Base-by-base conservation (phyloP, 2,888 invertebrate genomes). In the Ceriagrion tenellum region DNA sequence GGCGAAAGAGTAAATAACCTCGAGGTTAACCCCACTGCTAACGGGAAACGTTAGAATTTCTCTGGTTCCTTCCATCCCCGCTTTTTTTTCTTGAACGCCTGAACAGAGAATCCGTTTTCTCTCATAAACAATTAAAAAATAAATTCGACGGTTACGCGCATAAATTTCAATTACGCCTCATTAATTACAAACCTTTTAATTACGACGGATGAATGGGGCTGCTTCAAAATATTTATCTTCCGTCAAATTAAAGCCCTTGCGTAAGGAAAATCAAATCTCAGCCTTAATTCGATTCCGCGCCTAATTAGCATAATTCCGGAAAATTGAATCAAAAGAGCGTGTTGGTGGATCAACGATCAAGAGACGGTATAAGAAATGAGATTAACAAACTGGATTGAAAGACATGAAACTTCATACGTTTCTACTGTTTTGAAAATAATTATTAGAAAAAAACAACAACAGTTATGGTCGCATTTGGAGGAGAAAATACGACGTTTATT, bases 171-270 rank as follows among this genome's bases (percentile, higher is more conserved):
- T 81, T 81, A 35, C n/a, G 35, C 81, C 81, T 13, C 30, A 81
- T 81, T 81, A 35, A 81, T 81, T 18, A 81, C 35, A 81, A 81
- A 81, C 81, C 35, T 26, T 81, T 81, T 16, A 81, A 81, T 81
- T 81, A 81, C 30, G 30, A 13, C 35, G 35, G 16, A 81, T 81
- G 35, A 35, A 30, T 81, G 35, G n/a, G 81, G 26, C 35, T 12
- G 81, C 81, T 18, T 35, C 81, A 35, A 69, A 81, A 35, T 81
- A 35, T 81, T 81, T 81, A 81, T 35, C 81, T 81, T 81, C 81
- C 81, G 30, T 35, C 30, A 81, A 81, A 81, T 81, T 81, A 81
- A 81, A 35, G n/a, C 81, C 81, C 3, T 81, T 81, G 12, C 30
- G 16, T 12, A 30, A 35, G 81, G 81, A 30, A 69, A 81, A 81